Evolutionary conservation across 2,113 vertebrate genomes (phyloP).

Genomic region (Naja naja): DNA sequence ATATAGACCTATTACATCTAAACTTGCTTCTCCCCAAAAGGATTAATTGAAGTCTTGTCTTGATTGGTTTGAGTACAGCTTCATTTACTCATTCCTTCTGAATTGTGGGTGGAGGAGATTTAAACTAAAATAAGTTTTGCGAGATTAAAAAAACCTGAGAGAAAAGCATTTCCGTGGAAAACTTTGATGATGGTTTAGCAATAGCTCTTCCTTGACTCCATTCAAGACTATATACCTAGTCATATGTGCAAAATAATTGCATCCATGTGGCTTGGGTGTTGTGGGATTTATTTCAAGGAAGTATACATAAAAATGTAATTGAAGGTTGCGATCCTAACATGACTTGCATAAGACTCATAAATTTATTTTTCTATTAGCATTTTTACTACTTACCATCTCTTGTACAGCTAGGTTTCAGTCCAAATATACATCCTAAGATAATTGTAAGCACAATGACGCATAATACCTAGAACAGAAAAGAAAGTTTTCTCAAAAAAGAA

Average conservation of each 20-base stretch:
- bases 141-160: neutral
- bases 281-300: neutral
- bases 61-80: neutral
- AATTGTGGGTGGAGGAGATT: neutral
- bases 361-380: slow-evolving; percentile 2
- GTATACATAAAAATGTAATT: neutral
- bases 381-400: slow-evolving; percentile 74
- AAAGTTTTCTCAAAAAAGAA: neutral
- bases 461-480: slow-evolving; percentile 66
- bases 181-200: neutral
- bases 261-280: neutral
- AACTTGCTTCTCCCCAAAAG: neutral
- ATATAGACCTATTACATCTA: neutral
- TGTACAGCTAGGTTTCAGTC: slow-evolving; percentile 79
- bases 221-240: neutral
- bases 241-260: neutral
- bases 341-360: neutral
- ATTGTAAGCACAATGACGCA: slow-evolving; percentile 75
- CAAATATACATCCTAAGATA: slow-evolving; percentile 81
- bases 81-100: neutral
- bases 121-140: neutral
- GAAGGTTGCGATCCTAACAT: neutral
- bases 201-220: neutral
- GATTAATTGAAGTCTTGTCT: neutral
- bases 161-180: neutral